Percentiles rank a stretch among this genome's conserved stretches.
Conservation (phyloP, 2,113 vertebrate species). For the Brachypodius melanocephalos region DNA sequence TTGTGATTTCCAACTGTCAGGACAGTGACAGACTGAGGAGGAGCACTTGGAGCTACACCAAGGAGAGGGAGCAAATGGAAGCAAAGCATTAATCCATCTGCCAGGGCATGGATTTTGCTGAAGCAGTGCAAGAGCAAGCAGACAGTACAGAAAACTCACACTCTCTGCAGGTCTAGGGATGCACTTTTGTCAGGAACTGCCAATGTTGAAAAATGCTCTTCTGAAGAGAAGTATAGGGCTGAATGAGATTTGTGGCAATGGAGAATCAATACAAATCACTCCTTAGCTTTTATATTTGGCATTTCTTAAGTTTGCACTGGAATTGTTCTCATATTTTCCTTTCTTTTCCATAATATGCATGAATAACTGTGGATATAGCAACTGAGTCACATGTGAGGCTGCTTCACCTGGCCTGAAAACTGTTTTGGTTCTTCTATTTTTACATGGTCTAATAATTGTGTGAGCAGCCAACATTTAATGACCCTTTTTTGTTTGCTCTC, state of each 20-base stretch:
- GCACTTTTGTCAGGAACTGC: neutral
- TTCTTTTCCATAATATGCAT: neutral
- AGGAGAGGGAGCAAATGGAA: slow-evolving; percentile 42
- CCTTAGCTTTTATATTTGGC: neutral
- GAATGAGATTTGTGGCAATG: neutral
- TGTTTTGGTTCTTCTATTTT: neutral
- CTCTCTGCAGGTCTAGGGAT: neutral
- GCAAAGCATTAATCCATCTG: neutral
- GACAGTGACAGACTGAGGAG: slow-evolving; percentile 96
- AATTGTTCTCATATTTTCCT: neutral
- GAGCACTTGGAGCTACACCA: slow-evolving; percentile 89
- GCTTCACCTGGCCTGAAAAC: neutral
- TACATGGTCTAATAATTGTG: neutral
- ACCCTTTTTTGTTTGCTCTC: neutral
- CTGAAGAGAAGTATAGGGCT: neutral
- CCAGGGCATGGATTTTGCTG: neutral
- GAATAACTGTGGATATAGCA: neutral
- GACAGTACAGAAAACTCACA: neutral
- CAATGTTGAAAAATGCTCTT: slow-evolving; percentile 18
- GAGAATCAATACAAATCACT: neutral
- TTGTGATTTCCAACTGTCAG: slow-evolving; percentile 94
- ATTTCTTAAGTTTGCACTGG: neutral
- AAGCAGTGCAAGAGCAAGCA: neutral
- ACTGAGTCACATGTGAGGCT: neutral
- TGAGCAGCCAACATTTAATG: neutral